Base-by-base conservation (phyloP, 1,140 invertebrate genomes). In the Aphelenchoides fujianensis region DNA sequence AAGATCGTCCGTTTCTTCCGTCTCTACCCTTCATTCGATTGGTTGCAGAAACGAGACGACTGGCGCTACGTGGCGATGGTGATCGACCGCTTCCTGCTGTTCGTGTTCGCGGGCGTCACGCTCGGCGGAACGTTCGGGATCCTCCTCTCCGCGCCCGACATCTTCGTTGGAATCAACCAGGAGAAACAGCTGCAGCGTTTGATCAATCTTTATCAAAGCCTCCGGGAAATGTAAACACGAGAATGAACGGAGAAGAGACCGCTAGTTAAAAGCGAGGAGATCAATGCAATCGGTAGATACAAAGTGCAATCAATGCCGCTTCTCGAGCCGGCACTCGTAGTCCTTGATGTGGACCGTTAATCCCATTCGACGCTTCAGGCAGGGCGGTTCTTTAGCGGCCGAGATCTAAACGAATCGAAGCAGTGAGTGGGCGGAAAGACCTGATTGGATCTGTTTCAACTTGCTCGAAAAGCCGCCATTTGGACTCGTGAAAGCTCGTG, bases 81-180 rank as follows among this genome's bases (percentile, higher is more conserved):
- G 34, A 95, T 98, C 79, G 95, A 98, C 88, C 90, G 95, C 79
- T 87, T 98, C 63, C 92, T 97, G 85, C 88, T 98, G 71, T 95
- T 95, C 85, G 91, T 97, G 77, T 98, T 98, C 87, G 94, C 97
- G 86, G 89, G 93, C 57, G 93, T 97, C 16, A 98, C 95, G 31
- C 91, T 92, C 28, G 91, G 91, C 16, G 89, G 89, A 16, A 97
- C 95, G 1, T 89, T 97, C 71, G 93, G 93, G 27, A 97, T 98
- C 76, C 87, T 98, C 19, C 93, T 98, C 90, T 92, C 97, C 84
- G 94, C 95, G 0, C 95, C 95, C 32, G 93, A 97, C 86, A 97
- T 98, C 86, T 97, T 98, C 86, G 94, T 97, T 86, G 93, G 92
- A 84, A 93, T 97, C 67, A 93, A 97, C 87, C 94, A 97, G 87